Evolutionary conservation across 2,113 vertebrate species (phyloP).

Genomic region (Capricornis sumatraensis): DNA sequence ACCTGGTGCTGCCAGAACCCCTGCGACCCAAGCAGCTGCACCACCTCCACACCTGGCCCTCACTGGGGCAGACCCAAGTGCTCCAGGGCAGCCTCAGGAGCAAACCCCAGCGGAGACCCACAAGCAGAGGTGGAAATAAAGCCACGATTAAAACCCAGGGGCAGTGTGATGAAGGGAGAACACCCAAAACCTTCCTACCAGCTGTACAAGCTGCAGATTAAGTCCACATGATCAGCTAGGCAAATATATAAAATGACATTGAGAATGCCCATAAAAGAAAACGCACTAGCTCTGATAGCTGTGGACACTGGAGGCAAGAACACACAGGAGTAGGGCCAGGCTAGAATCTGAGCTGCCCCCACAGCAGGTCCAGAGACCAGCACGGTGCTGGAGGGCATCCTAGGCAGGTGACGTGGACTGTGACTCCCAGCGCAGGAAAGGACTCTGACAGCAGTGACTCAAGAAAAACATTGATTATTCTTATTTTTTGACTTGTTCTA

Average conservation of each 20-base stretch:
- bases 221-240: neutral
- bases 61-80: neutral
- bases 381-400: neutral
- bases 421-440: no score
- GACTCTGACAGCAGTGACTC: neutral
- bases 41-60: neutral
- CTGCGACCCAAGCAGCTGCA: accelerated
- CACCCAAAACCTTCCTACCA: neutral
- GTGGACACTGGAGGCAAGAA: neutral
- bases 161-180: neutral
- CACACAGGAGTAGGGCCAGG: neutral
- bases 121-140: neutral
- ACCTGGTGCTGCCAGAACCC: neutral
- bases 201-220: neutral
- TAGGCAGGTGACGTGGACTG: accelerated
- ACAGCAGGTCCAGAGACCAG: neutral
- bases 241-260: neutral
- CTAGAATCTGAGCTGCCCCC: neutral
- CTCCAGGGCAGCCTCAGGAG: neutral
- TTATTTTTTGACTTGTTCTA: neutral
- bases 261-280: neutral
- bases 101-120: neutral
- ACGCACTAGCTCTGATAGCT: neutral
- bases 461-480: neutral
- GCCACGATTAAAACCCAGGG: neutral